A percentile compares a stretch with the other conserved stretches of the same genome.
These are phyloP conservation scores for Semicossyphus pulcher DNA, from an alignment of 2,113 vertebrate genomes.

Conservation along the genomic window DNA sequence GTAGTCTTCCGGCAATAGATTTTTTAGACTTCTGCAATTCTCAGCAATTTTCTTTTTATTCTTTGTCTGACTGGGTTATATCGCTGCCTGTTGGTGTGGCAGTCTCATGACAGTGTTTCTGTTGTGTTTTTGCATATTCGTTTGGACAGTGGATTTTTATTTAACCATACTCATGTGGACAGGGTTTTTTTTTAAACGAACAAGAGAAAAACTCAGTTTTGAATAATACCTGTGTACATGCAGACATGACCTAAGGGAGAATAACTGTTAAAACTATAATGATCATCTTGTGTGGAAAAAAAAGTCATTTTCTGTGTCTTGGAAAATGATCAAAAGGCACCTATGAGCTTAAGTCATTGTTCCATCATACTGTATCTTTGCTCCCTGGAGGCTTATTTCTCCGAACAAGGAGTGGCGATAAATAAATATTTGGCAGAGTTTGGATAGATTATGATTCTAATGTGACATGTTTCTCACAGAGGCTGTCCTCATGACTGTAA, in stretches of 20 bases:
- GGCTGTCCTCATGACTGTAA: constrained; percentile 66
- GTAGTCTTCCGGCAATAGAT: no score
- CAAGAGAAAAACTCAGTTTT: no score
- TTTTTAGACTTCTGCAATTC: no score
- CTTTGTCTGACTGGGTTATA: no score
- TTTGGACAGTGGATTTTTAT: no score
- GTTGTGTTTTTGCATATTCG: no score
- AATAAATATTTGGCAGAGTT: constrained; percentile 69
- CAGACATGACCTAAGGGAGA: background rate
- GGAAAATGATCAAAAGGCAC: constrained; percentile 29
- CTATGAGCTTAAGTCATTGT: constrained; percentile 48
- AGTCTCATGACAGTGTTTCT: no score
- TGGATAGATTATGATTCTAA: constrained; percentile 50
- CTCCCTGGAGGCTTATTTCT: constrained; percentile 49
- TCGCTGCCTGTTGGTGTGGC: no score
- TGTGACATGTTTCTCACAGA: constrained; percentile 66
- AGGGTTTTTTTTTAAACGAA: no score
- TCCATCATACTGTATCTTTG: constrained; percentile 13
- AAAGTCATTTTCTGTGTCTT: constrained; percentile 22
- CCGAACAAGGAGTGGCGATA: constrained; percentile 57
- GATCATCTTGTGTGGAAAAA: constrained; percentile 12
- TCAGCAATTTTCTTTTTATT: no score
- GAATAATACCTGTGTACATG: no score
- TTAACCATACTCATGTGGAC: no score
- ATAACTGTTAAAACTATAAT: constrained; percentile 29